phyloP scores from a whole-genome alignment of 92 coral and sea anemone species.

The Palythoa grandis region DNA sequence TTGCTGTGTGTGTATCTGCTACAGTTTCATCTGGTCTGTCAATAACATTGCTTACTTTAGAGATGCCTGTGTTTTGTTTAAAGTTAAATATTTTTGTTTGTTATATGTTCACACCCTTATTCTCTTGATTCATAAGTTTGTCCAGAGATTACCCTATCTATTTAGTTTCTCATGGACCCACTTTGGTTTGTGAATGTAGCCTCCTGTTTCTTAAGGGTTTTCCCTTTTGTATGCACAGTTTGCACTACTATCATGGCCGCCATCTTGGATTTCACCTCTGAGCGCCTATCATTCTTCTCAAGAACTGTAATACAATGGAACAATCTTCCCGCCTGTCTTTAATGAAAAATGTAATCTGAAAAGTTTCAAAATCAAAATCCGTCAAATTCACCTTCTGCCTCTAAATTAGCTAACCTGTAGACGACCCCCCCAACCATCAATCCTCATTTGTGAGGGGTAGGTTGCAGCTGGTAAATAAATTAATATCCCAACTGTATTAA shows the following conservation, averaged over 20 bases:
- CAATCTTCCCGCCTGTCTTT: no score
- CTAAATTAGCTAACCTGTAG: no score
- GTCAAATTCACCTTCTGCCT: no score
- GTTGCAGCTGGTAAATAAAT: no score
- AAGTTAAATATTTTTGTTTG: slow-evolving; percentile 50
- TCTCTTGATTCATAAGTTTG: slow-evolving; percentile 45
- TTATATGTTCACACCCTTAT: slow-evolving; percentile 42
- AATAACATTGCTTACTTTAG: background rate
- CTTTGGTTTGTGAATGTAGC: slow-evolving; percentile 45
- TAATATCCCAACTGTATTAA: slow-evolving; percentile 4
- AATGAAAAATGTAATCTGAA: no score
- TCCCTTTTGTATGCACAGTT: slow-evolving; percentile 18
- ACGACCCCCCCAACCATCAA: no score
- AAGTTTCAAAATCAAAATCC: no score
- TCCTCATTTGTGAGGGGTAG: no score
- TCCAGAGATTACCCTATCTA: slow-evolving; percentile 37
- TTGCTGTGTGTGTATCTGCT: slow-evolving; percentile 9
- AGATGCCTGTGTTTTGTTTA: slow-evolving; percentile 43
- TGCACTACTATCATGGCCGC: slow-evolving; percentile 14
- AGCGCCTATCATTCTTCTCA: no score
- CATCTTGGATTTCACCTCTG: no score
- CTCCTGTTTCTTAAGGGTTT: slow-evolving; percentile 50
- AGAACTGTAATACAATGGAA: no score
- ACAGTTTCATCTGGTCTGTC: slow-evolving; percentile 29
- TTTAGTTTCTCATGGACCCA: slow-evolving; percentile 41